Base-by-base conservation (phyloP, 2,797 vertebrate genomes). In the Trachurus trachurus region DNA sequence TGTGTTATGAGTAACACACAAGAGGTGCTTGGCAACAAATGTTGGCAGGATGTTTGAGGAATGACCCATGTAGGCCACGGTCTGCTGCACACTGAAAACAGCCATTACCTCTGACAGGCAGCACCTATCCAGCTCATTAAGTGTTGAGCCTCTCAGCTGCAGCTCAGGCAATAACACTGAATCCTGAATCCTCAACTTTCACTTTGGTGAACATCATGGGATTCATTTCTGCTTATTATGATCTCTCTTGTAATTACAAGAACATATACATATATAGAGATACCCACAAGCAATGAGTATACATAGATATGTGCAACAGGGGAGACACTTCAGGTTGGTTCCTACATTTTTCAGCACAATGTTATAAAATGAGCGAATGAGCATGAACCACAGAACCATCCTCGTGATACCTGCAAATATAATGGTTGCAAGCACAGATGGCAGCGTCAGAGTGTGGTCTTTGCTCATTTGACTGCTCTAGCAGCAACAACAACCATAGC, bases 41-140 rank as follows among this genome's bases (percentile, higher is more conserved):
- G 87, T 69, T 86, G 88, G 82, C 92, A 90, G 89, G 84, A 90
- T 87, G 81, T 91, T 88, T 93, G 92, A 94, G 66, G 92, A 90
- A 91, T 90, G 90, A 88, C 84, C 84, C 71, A 52, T 61, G 76
- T 22, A 74, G 73, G 66, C 66, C 66, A 76, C 42, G 90, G 86
- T 91, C 93, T 73, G 78, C 78, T 93, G 91, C 90, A 88, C 92
- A 82, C 52, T 82, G 87, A 88, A 91, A 90, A 92, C 90, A 92
- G 74, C 90, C 83, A 94, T 93, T 92, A 94, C 62, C 44, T 45
- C 91, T 90, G 91, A 94, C 91, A 91, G 90, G 89, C 86, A 82
- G 87, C 87, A 88, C 86, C 89, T 84, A 87, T 89, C 85, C 62
- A 49, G 68, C 87, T 93, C 90, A 91, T 93, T 93, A 92, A 77